Base-by-base conservation (phyloP, 2,888 invertebrate genomes). In the Dolomedes plantarius region DNA sequence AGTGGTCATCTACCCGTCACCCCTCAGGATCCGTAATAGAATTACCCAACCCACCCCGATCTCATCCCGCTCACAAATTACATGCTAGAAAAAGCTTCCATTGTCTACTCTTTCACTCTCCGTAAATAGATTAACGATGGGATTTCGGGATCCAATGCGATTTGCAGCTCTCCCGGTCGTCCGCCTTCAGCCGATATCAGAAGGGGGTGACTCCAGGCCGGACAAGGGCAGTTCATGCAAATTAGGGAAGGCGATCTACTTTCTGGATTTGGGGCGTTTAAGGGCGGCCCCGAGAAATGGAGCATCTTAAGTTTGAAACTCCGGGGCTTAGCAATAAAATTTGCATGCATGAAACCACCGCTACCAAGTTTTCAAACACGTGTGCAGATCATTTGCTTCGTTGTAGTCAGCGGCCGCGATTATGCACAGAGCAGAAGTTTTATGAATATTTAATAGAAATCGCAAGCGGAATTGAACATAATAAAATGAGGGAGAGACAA, bases 51-150 rank as follows among this genome's bases (percentile, higher is more conserved):
- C 28, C 32, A n/a, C n/a, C 31, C 6, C 56, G 19, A 19, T 9
- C 65, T 36, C n/a, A n/a, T n/a, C n/a, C n/a, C n/a, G n/a, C 39
- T 13, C 13, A 23, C 62, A 68, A 71, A 76, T 76, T 76, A 75
- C 75, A 62, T 65, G 50, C 65, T 71, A 46, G 83, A 77, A 77
- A 77, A 83, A 83, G 41, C 50, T 32, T 74, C 39, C 74, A 13
- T 2, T n/a, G 1, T 23, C 23, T 2, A 23, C 6, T 23, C 56
- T 23, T 23, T 6, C 23, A 56, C 23, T 56, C 23, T 5, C 56
- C 3, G 23, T 56, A 56, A 56, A 56, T 16, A 23, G 56, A 56
- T 56, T 56, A 23, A 56, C 56, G 56, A 23, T 23, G 23, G 23
- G 3, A 56, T 56, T n/a, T n/a, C 36, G 36, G 36, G 9, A 36